phyloP scores from a whole-genome alignment of 2,888 invertebrate genomes.

The Scaeva pyrastri region DNA sequence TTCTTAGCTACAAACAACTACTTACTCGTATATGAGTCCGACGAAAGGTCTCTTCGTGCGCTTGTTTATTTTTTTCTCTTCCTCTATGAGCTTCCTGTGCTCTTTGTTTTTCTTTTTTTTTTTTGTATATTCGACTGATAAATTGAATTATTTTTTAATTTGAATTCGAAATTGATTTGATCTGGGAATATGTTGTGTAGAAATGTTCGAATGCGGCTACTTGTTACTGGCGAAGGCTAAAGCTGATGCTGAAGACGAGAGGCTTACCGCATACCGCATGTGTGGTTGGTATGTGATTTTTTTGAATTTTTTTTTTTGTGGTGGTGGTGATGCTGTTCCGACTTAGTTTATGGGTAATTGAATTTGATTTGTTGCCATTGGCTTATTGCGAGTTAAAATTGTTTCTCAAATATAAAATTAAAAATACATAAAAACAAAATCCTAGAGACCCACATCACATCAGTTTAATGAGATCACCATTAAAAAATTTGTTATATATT shows the following conservation, averaged over 20 bases:
- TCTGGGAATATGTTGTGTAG: conserved; percentile 26
- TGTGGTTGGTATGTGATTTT: conserved; percentile 28
- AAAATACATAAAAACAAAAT: no score
- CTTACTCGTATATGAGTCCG: conserved; percentile 21
- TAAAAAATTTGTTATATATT: background rate
- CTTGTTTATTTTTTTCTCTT: conserved; percentile 20
- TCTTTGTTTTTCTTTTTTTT: conserved; percentile 20
- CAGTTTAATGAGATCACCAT: conserved; percentile 65
- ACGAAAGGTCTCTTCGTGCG: conserved; percentile 47
- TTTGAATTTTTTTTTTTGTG: conserved; percentile 18
- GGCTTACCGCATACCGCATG: conserved; percentile 19
- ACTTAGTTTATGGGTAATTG: conserved; percentile 73
- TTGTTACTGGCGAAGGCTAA: conserved; percentile 40
- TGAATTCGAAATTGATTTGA: conserved; percentile 72
- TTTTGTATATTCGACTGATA: conserved; percentile 50
- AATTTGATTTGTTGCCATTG: conserved; percentile 72
- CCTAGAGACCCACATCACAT: conserved; percentile 28
- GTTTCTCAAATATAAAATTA: background rate
- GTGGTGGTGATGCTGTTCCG: background rate
- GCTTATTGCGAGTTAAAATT: conserved; percentile 38
- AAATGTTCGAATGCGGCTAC: conserved; percentile 11
- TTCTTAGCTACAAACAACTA: background rate
- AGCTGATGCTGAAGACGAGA: conserved; percentile 1
- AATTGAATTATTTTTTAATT: conserved; percentile 73
- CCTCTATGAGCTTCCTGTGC: conserved; percentile 30